Evolutionary conservation across 2,797 vertebrate genomes (phyloP).

Genomic region (Gymnothorax reevesii): DNA sequence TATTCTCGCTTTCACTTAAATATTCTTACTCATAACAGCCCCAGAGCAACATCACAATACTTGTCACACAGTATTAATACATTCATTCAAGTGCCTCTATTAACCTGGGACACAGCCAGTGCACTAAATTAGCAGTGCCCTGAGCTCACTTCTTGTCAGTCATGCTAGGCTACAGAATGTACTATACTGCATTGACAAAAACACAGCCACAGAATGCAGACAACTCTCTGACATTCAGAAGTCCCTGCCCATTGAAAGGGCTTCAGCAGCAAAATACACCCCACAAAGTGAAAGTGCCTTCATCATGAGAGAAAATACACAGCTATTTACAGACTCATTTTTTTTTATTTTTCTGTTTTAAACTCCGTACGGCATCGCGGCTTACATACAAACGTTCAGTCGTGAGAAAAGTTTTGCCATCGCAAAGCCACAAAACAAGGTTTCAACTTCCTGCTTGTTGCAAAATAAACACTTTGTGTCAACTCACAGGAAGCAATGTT

Average conservation of each 20-base stretch:
- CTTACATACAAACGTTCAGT: background rate
- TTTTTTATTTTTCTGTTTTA: background rate
- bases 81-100: constrained; percentile 8
- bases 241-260: background rate
- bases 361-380: background rate
- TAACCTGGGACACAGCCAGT: constrained; percentile 8
- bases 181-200: background rate
- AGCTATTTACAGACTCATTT: background rate
- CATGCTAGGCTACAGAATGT: background rate
- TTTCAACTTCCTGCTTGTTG: too few species aligned
- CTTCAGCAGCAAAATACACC: background rate
- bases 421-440: background rate
- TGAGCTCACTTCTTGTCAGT: background rate
- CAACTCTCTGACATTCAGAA: background rate
- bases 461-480: too few species aligned
- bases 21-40: background rate
- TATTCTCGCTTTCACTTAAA: constrained; percentile 37
- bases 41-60: constrained; percentile 7
- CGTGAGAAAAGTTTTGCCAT: background rate
- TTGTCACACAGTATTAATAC: constrained; percentile 21
- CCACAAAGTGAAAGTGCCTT: background rate
- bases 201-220: background rate
- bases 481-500: too few species aligned
- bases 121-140: constrained; percentile 8
- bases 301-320: background rate